These are phyloP conservation scores for Gallinago paraguaiae DNA, from an alignment of 2,113 vertebrate genomes.

Conservation along the genomic window DNA sequence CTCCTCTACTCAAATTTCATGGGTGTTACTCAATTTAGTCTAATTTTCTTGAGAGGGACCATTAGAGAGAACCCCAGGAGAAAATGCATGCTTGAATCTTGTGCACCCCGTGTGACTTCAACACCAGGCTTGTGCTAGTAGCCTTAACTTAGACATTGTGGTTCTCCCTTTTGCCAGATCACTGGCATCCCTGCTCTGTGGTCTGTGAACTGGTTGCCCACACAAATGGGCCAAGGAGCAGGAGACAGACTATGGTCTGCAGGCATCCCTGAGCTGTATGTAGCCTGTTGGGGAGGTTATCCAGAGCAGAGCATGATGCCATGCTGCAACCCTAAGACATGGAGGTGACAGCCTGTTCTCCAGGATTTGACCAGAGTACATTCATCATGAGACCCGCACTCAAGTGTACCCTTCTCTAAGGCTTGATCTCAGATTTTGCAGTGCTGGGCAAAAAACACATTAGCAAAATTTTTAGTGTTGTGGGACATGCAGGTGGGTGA, in stretches of 20 bases:
- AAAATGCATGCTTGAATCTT: background rate
- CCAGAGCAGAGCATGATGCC: background rate
- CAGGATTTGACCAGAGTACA: background rate
- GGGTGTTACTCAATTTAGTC: background rate
- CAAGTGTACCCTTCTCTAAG: background rate
- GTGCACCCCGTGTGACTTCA: background rate
- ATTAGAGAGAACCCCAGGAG: background rate
- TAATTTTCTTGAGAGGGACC: background rate
- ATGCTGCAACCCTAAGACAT: background rate
- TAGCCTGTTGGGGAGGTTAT: background rate
- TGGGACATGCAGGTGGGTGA: background rate
- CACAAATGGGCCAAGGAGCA: background rate
- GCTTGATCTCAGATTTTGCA: background rate
- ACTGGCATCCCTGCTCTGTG: background rate
- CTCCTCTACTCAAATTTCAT: accelerated
- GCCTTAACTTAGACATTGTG: background rate
- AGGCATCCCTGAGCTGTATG: background rate
- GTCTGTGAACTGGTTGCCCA: background rate
- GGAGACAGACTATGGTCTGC: accelerated
- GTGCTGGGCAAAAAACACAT: background rate
- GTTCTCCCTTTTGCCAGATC: background rate
- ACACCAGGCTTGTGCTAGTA: background rate
- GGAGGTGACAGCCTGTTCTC: background rate
- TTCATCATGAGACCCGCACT: background rate
- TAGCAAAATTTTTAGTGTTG: background rate